Base-by-base conservation (phyloP, 2,888 invertebrate genomes). In the Arrhopalites spinosus region DNA sequence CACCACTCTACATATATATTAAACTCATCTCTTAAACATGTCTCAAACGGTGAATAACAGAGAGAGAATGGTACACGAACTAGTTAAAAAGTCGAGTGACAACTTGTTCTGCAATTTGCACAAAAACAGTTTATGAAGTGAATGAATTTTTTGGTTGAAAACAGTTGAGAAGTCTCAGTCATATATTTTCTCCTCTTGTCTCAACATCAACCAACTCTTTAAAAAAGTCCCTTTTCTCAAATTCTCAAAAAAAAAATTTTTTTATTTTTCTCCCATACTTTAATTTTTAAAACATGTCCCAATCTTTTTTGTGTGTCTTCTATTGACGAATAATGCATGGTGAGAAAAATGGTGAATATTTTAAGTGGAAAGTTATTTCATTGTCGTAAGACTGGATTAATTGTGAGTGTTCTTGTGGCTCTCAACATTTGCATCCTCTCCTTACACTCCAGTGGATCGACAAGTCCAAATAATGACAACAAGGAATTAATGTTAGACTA, bases 311-410 rank as follows among this genome's bases (percentile, higher is more conserved):
- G n/a, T n/a, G n/a, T n/a, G n/a, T 15, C 27, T 59, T 25, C 25
- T 7, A 5, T 25, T 59, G 3, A 25, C 25, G 25, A 59, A 59
- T 59, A 59, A 59, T 59, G 59, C 25, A 7, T 7, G 13, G 59
- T 59, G 25, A 11, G 23, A 11, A 71, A 71, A 59, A 71, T 71
- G 71, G 30, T 36, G 30, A 36, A 15, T 17, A 20, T 71, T 5
- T 56, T 59, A 30, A 56, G 70, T 23, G 53, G 17, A 17, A 71
- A 71, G 17, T 59, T 61, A 25, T 20, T 59, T 30, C 30, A 71
- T n/a, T 59, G 8, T 20, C 59, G 71, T n/a, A 71, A 71, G 43
- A 25, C 56, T 36, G 23, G 23, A 11, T n/a, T 61, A 8, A 30
- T 59, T 13, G 20, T 71, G n/a, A 23, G 56, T n/a, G 30, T 59